phyloP scores from a whole-genome alignment of 2,797 vertebrate genomes.

The Coranthus polyacanthus region DNA sequence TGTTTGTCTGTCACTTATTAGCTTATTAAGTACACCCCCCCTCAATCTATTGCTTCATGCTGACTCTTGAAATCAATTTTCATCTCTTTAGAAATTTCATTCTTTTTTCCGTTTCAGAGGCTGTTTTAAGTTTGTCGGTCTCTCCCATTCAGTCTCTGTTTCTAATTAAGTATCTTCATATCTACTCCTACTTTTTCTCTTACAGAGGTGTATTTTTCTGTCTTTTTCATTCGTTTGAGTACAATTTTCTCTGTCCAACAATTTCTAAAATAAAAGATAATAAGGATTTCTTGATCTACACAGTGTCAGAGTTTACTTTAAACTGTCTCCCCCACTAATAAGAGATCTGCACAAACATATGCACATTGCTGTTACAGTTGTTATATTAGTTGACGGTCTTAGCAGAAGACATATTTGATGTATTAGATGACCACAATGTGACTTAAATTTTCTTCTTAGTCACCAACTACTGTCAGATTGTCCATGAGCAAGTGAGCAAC shows the following conservation, averaged over 20 bases:
- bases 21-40: slow-evolving; percentile 38
- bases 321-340: background rate
- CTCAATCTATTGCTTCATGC: slow-evolving; percentile 19
- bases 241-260: slow-evolving; percentile 11
- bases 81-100: slow-evolving; percentile 4
- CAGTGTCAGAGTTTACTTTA: too few relatives aligned
- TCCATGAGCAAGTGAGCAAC: slow-evolving; percentile 9
- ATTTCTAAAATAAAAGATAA: slow-evolving; percentile 2
- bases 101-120: slow-evolving; percentile 4
- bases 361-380: too few relatives aligned
- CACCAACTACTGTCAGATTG: background rate
- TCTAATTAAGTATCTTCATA: slow-evolving; percentile 1
- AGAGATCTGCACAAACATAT: background rate
- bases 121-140: background rate
- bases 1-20: background rate
- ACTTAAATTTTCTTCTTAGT: slow-evolving; percentile 7
- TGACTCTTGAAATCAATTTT: slow-evolving; percentile 17
- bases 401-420: too few relatives aligned
- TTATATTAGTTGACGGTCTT: too few relatives aligned
- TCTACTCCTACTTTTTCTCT: background rate
- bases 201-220: slow-evolving; percentile 12
- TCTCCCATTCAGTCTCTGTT: slow-evolving; percentile 18
- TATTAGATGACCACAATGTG: too few relatives aligned
- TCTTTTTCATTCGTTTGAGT: background rate
- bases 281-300: too few relatives aligned